These are phyloP conservation scores for Yasuhikotakia modesta DNA, from an alignment of 2,797 vertebrate genomes.

Conservation along the genomic window DNA sequence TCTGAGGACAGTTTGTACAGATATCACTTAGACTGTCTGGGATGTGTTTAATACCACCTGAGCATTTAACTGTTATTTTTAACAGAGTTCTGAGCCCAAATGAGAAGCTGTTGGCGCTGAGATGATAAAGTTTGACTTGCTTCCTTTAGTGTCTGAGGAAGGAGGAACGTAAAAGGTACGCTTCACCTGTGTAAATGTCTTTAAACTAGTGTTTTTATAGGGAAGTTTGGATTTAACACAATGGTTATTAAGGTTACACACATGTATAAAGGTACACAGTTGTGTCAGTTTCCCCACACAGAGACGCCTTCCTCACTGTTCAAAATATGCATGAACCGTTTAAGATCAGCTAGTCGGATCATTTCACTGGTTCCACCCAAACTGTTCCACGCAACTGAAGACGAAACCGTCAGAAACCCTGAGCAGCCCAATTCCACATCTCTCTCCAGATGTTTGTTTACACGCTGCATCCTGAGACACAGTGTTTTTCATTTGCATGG, in stretches of 20 bases:
- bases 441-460: slow-evolving; percentile 34
- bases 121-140: too few species aligned
- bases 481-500: slow-evolving; percentile 70
- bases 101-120: background rate
- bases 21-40: background rate
- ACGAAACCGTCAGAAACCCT: background rate
- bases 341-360: slow-evolving; percentile 65
- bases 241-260: slow-evolving; percentile 64
- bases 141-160: too few species aligned
- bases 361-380: slow-evolving; percentile 59
- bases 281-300: slow-evolving; percentile 14
- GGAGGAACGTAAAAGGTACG: slow-evolving; percentile 18
- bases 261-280: slow-evolving; percentile 60
- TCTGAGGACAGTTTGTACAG: slow-evolving; percentile 30
- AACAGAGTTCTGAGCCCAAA: slow-evolving; percentile 1
- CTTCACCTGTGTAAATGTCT: slow-evolving; percentile 31
- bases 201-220: slow-evolving; percentile 58
- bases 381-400: slow-evolving; percentile 7
- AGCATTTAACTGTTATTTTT: slow-evolving; percentile 5
- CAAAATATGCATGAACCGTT: slow-evolving; percentile 65
- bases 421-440: background rate
- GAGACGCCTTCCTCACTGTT: slow-evolving; percentile 64
- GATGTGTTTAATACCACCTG: slow-evolving; percentile 23
- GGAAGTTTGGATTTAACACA: slow-evolving; percentile 50
- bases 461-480: slow-evolving; percentile 60